Conservation (phyloP, 2,113 vertebrate species). For the Calidris pygmaea region DNA sequence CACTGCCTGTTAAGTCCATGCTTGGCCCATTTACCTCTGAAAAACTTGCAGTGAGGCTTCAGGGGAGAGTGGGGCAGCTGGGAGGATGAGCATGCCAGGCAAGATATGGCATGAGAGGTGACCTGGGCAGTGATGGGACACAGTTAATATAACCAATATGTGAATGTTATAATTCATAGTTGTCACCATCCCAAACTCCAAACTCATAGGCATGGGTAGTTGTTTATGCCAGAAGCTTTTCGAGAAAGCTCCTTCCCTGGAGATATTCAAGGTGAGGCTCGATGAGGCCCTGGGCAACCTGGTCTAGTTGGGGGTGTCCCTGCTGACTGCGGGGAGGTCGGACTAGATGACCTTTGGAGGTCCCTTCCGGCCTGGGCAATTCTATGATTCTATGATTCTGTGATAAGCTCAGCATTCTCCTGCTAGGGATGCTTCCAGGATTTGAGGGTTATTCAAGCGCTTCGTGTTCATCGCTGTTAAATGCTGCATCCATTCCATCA, state of each 20-base stretch:
- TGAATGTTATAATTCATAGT: background rate
- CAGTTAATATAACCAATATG: background rate
- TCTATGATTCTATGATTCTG: too few species aligned
- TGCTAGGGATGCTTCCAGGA: background rate
- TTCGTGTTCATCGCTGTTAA: background rate
- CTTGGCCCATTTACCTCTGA: background rate
- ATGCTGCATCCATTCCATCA: background rate
- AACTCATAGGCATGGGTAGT: background rate
- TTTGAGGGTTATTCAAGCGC: background rate
- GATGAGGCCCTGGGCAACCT: too few species aligned
- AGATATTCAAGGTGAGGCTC: too few species aligned
- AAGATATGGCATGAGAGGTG: background rate
- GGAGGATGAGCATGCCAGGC: background rate
- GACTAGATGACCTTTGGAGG: too few species aligned
- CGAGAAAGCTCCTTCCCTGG: too few species aligned
- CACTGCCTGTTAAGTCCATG: background rate
- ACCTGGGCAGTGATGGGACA: background rate
- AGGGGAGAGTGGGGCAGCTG: fast-evolving
- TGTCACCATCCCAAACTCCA: background rate
- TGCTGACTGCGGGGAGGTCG: too few species aligned
- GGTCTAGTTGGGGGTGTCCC: too few species aligned
- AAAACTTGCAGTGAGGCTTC: background rate
- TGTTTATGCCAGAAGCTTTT: background rate
- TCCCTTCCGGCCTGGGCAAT: too few species aligned
- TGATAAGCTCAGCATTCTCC: background rate